These are phyloP conservation scores for Chirona hameri DNA, from an alignment of 2,888 invertebrate species.

Conservation along the genomic window DNA sequence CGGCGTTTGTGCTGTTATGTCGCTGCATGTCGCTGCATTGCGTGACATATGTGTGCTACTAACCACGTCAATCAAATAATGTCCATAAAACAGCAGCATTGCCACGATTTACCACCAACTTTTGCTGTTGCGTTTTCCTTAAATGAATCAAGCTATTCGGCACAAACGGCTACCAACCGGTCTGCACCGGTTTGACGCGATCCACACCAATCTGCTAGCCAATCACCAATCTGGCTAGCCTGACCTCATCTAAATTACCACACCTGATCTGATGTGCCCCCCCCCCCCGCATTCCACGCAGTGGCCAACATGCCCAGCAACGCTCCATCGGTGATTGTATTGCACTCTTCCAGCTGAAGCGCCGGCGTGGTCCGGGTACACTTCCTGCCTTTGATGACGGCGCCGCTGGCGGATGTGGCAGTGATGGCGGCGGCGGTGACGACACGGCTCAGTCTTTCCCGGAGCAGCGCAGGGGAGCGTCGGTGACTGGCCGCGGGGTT, in stretches of 20 bases:
- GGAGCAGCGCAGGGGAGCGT: neutral
- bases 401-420: neutral
- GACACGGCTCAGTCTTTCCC: neutral
- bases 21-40: too few relatives aligned
- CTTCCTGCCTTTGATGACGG: neutral
- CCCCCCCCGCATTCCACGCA: neutral
- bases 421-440: neutral
- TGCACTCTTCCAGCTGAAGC: neutral
- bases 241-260: neutral
- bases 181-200: neutral
- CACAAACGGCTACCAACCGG: too few relatives aligned
- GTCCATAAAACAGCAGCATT: too few relatives aligned
- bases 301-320: neutral
- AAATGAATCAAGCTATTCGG: too few relatives aligned
- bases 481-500: neutral
- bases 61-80: too few relatives aligned
- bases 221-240: too few relatives aligned
- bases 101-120: too few relatives aligned
- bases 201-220: neutral
- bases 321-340: neutral
- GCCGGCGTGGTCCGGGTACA: neutral
- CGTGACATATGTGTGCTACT: too few relatives aligned
- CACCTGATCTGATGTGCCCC: neutral
- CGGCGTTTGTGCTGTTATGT: too few relatives aligned
- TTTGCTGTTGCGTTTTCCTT: too few relatives aligned